phyloP scores from a whole-genome alignment of 2,797 vertebrate species.

The Pelobates cultripes region DNA sequence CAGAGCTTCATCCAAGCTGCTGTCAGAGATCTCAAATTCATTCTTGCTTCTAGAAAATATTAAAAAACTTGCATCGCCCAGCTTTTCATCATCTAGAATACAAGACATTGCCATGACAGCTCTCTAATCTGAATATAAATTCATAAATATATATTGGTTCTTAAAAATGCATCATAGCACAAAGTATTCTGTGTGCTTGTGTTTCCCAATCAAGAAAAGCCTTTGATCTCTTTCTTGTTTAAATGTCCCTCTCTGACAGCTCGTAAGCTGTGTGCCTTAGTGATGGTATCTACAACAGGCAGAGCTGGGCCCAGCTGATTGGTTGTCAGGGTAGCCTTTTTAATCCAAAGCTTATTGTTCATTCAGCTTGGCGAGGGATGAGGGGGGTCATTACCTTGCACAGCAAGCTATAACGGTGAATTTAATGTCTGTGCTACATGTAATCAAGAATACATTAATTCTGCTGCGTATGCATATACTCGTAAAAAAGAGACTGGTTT shows the following conservation, averaged over 20 bases:
- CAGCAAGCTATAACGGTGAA: constrained; percentile 5
- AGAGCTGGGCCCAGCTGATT: constrained; percentile 24
- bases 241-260: constrained; percentile 46
- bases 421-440: too few relatives aligned
- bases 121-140: neutral
- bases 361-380: constrained; percentile 5
- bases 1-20: constrained; percentile 27
- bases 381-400: neutral
- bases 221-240: constrained; percentile 37
- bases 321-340: constrained; percentile 25
- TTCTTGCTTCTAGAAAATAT: neutral
- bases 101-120: neutral
- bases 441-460: too few relatives aligned
- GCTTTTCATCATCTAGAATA: neutral
- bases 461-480: too few relatives aligned
- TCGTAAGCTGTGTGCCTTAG: constrained; percentile 12
- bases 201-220: neutral
- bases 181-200: neutral
- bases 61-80: neutral
- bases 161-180: neutral
- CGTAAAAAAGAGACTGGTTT: too few relatives aligned
- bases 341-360: constrained; percentile 19
- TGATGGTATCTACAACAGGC: constrained; percentile 55
- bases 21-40: neutral
- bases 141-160: too few relatives aligned